Evolutionary conservation across 2,888 invertebrate species (phyloP), one percentile per base, ranked within the genome.

Genomic region (Strigamia maritima): DNA sequence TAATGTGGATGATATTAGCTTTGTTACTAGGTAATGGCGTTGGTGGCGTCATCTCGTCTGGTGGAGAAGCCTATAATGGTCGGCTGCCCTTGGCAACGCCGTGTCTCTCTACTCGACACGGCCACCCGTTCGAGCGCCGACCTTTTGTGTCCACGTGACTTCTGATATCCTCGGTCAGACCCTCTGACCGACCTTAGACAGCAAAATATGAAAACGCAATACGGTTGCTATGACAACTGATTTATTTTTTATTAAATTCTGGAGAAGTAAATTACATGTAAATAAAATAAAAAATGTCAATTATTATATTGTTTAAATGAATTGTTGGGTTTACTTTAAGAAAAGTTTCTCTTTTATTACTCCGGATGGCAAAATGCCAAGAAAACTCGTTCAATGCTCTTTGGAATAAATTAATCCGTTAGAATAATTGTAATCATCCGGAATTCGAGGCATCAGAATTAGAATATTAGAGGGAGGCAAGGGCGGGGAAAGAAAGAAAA

Each of bases 41-140:
- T 35, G 19, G 40, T 75, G 76, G 76, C 76, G 76, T 40, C 76
- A 75, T 40, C 76, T 35, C 40, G 76, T 75, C 76, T 75, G 76
- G 16, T 40, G 76, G 75, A 75, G 76, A 35, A 75, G 40, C 76
- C 76, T n/a, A 75, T 75, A 75, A 75, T 75, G 76, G 76, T 40
- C 76, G 76, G 40, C 38, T 40, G 76, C 38, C 76, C 76, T 38
- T 38, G 76, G 76, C 40, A 75, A 75, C 40, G 76, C 38, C 76
- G 70, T 70, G 70, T 70, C 24, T 65, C 8, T 38, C 44, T 44
- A 4, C 60, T 65, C 70, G 26, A 4, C 28, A 12, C n/a, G 12
- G 12, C 24, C 70, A 70, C 14, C 16, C 70, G 28, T 70, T 70
- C 3, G 70, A 70, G 70, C 70, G 70, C 70, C 70, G 70, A 70